These are phyloP conservation scores for Girardia tigrina DNA, from an alignment of 2,888 invertebrate species.

Conservation along the genomic window DNA sequence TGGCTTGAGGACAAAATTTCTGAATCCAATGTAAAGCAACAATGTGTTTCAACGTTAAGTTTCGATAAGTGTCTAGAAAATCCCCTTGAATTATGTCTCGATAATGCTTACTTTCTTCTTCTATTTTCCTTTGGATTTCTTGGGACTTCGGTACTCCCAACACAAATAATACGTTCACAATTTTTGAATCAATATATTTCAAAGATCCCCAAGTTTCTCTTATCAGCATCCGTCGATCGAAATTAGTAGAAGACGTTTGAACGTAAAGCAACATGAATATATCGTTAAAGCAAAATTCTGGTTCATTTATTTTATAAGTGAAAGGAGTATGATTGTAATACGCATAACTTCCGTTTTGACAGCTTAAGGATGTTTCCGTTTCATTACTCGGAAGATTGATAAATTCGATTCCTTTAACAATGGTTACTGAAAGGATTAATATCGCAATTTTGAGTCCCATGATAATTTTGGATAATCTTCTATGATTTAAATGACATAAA, in stretches of 20 bases:
- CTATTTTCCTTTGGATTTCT: not conserved
- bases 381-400: not conserved
- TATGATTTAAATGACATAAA: too few relatives aligned
- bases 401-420: too few relatives aligned
- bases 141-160: not conserved
- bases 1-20: constrained; percentile 25
- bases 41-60: constrained; percentile 30
- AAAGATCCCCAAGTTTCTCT: not conserved
- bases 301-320: not conserved
- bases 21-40: constrained; percentile 29
- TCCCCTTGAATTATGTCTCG: constrained; percentile 28
- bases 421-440: too few relatives aligned
- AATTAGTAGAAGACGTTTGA: not conserved
- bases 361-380: not conserved
- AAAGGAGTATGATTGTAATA: not conserved
- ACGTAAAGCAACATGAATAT: not conserved
- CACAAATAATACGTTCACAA: not conserved
- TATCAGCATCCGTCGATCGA: not conserved
- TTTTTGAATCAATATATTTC: not conserved
- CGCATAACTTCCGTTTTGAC: not conserved
- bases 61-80: constrained; percentile 27
- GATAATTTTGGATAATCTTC: too few relatives aligned
- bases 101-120: not conserved
- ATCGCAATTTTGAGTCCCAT: too few relatives aligned
- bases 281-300: not conserved